Base-by-base conservation (phyloP, 2,888 invertebrate genomes). In the Epirrita christyi region DNA sequence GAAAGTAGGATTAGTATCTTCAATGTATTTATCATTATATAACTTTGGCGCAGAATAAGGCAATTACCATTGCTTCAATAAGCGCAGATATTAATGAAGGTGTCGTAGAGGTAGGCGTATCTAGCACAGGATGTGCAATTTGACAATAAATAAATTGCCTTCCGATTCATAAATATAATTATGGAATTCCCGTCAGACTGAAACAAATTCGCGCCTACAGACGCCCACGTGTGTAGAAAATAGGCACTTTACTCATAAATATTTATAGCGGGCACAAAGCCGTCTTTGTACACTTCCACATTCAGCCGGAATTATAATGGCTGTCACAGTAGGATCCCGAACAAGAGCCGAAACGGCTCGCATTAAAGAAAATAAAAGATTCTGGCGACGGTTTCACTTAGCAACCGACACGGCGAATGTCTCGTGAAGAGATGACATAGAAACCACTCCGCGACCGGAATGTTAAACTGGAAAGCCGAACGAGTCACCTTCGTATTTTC, bases 261-360 rank as follows among this genome's bases (percentile, higher is more conserved):
- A 92, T 91, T 91, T 86, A 92, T 89, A 72, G 78, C 75, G 73
- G 70, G 77, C 76, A 90, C 89, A 90, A 90, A 83, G 84, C 83
- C 80, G 76, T 82, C 86, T 88, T 89, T 90, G 86, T 89, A 82
- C 69, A 84, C 84, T 86, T 86, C 83, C 83, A 88, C 84, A 90
- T 91, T 88, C 88, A 86, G 80, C 79, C 72, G 73, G 87, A 91
- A 91, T 89, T 88, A 88, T 88, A 90, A 91, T 90, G 86, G 85
- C 85, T 88, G 89, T 88, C 87, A 85, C 85, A 87, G 84, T 85
- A 84, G 82, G 86, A 87, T 80, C 83, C 78, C 80, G 83, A 88
- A 90, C 88, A 89, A 91, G 80, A 86, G 84, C 81, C 88, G 85
- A 86, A 88, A 90, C 88, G 85, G 79, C 76, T 80, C 83, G 81